Conservation (phyloP, 2,113 vertebrate species). For the Microtus oregoni region DNA sequence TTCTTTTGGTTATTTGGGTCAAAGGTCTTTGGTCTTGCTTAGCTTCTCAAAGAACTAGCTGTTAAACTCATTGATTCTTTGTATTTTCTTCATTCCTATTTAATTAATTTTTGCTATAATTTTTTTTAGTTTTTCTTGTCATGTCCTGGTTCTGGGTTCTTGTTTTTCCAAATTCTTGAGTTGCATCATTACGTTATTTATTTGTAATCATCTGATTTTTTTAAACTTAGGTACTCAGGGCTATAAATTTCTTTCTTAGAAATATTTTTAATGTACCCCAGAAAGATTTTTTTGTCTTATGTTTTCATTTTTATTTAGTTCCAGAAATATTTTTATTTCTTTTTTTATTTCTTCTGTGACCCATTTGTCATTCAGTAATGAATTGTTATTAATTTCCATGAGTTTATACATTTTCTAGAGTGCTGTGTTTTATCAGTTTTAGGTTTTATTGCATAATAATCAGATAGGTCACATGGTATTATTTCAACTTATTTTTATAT, state of each 20-base stretch:
- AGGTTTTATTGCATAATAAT: not conserved
- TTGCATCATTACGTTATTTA: not conserved
- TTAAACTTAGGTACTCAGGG: not conserved
- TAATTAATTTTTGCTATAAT: not conserved
- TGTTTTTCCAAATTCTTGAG: not conserved
- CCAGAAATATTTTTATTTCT: not conserved
- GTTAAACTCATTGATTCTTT: not conserved
- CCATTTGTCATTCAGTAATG: not conserved
- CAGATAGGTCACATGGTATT: not conserved
- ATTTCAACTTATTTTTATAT: not conserved
- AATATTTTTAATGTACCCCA: not conserved
- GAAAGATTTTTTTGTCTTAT: not conserved
- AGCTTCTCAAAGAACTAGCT: not conserved
- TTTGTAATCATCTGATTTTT: not conserved
- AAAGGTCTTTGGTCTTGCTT: not conserved
- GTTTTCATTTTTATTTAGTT: not conserved
- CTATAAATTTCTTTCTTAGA: not conserved
- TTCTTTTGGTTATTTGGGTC: not conserved
- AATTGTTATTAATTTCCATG: not conserved
- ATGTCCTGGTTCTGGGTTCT: not conserved
- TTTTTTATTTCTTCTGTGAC: not conserved
- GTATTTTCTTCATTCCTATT: not conserved
- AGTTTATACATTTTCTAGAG: not conserved
- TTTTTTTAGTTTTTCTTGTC: not conserved
- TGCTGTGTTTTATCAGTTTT: not conserved